These are phyloP conservation scores for Meloidogyne chitwoodi DNA, from an alignment of 1,140 invertebrate species.

Conservation along the genomic window DNA sequence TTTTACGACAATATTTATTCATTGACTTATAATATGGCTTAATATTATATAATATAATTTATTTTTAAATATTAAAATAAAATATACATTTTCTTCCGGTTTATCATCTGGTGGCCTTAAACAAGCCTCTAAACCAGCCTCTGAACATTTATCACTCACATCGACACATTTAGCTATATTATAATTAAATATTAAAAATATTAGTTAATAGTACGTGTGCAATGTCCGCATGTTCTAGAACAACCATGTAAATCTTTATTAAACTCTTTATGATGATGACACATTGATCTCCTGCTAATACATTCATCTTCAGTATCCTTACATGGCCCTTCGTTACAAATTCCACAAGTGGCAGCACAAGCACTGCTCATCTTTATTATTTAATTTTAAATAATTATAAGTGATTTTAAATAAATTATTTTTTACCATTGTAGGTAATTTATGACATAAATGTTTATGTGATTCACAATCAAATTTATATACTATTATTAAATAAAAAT, in stretches of 20 bases:
- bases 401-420: not conserved
- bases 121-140: conserved; percentile 1
- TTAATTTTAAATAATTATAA: not conserved
- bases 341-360: conserved; percentile 19
- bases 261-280: conserved; percentile 13
- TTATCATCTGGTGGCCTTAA: not conserved
- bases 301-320: conserved; percentile 4
- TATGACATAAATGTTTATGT: not conserved
- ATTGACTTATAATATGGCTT: conserved; percentile 11
- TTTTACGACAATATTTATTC: conserved; percentile 5
- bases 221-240: conserved; percentile 14
- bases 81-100: conserved; percentile 6
- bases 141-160: conserved; percentile 9
- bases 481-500: not conserved
- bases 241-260: conserved; percentile 17
- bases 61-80: not conserved
- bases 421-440: conserved; percentile 17
- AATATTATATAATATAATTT: not conserved
- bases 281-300: conserved; percentile 14
- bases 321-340: conserved; percentile 7
- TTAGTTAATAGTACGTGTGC: conserved; percentile 1
- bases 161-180: conserved; percentile 10
- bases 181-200: not conserved
- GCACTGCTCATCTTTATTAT: conserved; percentile 8
- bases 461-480: conserved; percentile 6